Base-by-base conservation (phyloP, 2,888 invertebrate genomes). In the Endotricha flammealis region DNA sequence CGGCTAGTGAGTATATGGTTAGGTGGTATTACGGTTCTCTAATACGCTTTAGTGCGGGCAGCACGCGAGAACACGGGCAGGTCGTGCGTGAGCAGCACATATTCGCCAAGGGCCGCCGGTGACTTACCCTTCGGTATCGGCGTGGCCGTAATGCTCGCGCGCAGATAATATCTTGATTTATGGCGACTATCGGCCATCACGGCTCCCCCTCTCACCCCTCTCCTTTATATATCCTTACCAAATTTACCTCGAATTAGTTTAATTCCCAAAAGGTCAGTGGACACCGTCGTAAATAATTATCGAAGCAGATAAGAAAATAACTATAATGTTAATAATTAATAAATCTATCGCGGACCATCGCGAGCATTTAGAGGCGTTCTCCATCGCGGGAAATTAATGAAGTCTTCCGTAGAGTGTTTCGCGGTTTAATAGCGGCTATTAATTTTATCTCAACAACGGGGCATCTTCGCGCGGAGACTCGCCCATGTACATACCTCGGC, bases 151-250 rank as follows among this genome's bases (percentile, higher is more conserved):
- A 79, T 78, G 77, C 80, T 71, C 59, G 73, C 58, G 51, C 60
- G 56, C 64, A 73, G 83, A 83, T 83, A 82, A 69, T 67, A 83
- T 82, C 83, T 79, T 82, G 80, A 83, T 83, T 80, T 83, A 83
- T 79, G 62, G 68, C 71, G 57, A 71, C 67, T 75, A 80, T 79
- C 75, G 67, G 62, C 65, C 69, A 63, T 60, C 54, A 45, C 46
- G 50, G 47, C 48, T 46, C 46, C 42, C n/a, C 36, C 43, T 38
- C 41, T 41, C 48, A 29, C 50, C 46, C 40, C 37, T 24, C 41
- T 29, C 35, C 28, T 27, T 7, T 12, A 12, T 12, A n/a, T 27
- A 36, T 47, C 32, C 37, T 50, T 50, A 51, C 53, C 48, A 54
- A 57, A 48, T 57, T 61, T 56, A 68, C 65, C 62, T 44, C 59